A percentile compares a stretch with the other conserved stretches of the same genome.
phyloP scores from a whole-genome alignment of 1,140 invertebrate genomes.

The Trypoxylus dichotomus region DNA sequence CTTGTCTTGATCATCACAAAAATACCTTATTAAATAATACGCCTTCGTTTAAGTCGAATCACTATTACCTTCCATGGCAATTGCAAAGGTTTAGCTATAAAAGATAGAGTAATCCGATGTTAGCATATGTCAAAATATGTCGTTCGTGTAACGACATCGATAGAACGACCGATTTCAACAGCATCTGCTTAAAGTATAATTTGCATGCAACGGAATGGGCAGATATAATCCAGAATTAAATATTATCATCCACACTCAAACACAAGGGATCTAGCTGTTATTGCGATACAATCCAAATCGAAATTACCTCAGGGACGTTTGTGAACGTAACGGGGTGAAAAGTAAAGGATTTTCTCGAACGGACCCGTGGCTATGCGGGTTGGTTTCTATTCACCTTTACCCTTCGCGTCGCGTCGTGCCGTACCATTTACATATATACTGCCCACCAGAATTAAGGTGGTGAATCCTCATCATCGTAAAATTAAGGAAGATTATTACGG shows the following conservation, averaged over 20 bases:
- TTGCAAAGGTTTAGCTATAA: too few relatives aligned
- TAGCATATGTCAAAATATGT: background rate
- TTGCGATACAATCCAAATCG: slow-evolving; percentile 9
- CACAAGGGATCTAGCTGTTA: background rate
- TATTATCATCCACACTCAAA: background rate
- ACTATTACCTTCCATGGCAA: too few relatives aligned
- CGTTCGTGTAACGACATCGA: background rate
- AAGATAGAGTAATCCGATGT: background rate
- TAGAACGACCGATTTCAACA: background rate
- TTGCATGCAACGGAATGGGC: background rate
- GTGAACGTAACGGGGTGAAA: background rate
- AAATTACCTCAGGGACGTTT: background rate
- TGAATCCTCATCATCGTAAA: background rate
- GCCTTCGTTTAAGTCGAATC: too few relatives aligned
- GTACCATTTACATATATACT: background rate
- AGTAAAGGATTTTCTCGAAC: background rate
- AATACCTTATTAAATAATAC: too few relatives aligned
- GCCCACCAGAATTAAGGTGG: background rate
- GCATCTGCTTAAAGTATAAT: background rate
- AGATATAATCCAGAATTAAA: background rate
- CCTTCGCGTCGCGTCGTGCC: background rate
- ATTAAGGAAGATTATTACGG: background rate
- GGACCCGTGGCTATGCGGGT: background rate
- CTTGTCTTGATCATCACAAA: too few relatives aligned
- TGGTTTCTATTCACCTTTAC: background rate